Percentiles rank a stretch among this genome's conserved stretches.
Conservation (phyloP, 2,113 vertebrate genomes). For the Oreocharis arfaki region DNA sequence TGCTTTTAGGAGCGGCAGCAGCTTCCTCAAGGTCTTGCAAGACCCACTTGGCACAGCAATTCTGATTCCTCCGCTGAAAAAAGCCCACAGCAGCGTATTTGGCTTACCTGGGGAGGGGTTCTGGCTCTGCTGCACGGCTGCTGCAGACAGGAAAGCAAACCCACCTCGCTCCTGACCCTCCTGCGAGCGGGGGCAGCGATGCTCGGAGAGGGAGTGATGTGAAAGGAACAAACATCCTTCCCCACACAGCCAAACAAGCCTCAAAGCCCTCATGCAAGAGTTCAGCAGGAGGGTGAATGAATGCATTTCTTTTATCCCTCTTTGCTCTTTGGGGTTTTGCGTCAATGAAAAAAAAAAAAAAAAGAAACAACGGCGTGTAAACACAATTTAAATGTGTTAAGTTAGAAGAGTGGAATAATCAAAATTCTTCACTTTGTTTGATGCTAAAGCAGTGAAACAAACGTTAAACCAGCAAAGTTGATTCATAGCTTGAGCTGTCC, state of each 20-base stretch:
- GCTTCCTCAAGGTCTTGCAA: background rate
- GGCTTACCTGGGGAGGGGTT: background rate
- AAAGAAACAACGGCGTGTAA: accelerated
- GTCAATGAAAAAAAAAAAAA: background rate
- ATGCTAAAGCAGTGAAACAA: background rate
- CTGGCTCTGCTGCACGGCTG: background rate
- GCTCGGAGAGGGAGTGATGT: background rate
- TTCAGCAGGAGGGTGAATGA: background rate
- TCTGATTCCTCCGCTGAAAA: background rate
- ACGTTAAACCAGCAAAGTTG: background rate
- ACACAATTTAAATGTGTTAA: background rate
- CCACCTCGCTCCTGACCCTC: background rate
- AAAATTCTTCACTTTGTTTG: background rate
- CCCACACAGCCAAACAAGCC: background rate
- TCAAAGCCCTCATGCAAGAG: no score
- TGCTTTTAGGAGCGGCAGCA: background rate
- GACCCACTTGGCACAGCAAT: background rate
- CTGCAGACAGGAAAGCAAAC: background rate
- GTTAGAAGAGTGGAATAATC: background rate
- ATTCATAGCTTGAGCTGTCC: background rate
- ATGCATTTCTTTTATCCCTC: background rate
- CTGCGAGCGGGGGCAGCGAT: accelerated
- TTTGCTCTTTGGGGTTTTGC: background rate
- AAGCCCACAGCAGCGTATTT: background rate
- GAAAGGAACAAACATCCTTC: background rate